Base-by-base conservation (phyloP, 2,888 invertebrate genomes). In the Rhimphoctona megacephalus region DNA sequence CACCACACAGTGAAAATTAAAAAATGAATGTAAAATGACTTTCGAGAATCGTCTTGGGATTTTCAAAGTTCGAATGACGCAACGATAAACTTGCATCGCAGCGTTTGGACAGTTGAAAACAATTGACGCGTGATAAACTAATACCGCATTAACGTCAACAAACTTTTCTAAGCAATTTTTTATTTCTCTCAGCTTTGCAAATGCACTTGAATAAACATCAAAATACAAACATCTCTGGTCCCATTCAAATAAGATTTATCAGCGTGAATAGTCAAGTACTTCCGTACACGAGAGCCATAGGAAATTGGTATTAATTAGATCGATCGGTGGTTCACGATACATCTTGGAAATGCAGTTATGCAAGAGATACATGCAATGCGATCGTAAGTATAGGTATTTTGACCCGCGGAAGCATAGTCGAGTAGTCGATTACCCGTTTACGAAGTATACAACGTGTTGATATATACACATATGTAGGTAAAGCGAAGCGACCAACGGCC, bases 401-500 rank as follows among this genome's bases (percentile, higher is more conserved):
- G 76, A 82, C 67, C 74, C 57, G 57, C 9, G 43, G 67, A 30
- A 66, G 22, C 17, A 30, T 39, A 17, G 25, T 61, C n/a, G 54
- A 74, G 67, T 82, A 33, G 54, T 22, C 36, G 66, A 49, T 64
- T 69, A 57, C 43, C 43, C 25, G 67, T 57, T 25, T 52, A 43
- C 14, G 43, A 30, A n/a, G 22, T 79, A 22, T 67, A 22, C 43
- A 43, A 14, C 11, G 14, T 69, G 69, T 19, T 61, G 52, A 61
- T 22, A 17, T 64, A 17, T 36, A 39, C 2, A 49, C 3, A 49
- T 43, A 64, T 81, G 9, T 49, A 39, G 46, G 6, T 25, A 52
- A 72, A 78, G 61, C 79, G 33, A 66, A 73, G 81, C 83, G 86
- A 81, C 61, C 86, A 86, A 81, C 83, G 83, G 86, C 86, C 86